Percentiles rank a stretch among this genome's conserved stretches.
phyloP scores from a whole-genome alignment of 2,888 invertebrate genomes.

The Latrodectus hesperus region DNA sequence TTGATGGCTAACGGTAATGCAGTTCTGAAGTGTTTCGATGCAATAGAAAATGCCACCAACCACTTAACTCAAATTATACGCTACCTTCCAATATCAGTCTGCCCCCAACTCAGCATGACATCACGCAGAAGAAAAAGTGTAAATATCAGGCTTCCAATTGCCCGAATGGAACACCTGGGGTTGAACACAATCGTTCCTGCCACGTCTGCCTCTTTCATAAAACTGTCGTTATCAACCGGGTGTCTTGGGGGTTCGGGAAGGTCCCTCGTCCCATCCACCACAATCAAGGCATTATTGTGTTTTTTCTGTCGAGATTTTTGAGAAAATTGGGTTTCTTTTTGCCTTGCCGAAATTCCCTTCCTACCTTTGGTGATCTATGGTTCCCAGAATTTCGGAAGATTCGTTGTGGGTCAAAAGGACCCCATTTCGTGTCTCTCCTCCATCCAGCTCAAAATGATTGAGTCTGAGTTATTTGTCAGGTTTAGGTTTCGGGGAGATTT shows the following conservation, averaged over 20 bases:
- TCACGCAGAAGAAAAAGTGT: conserved; percentile 53
- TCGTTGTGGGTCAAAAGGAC: conserved; percentile 29
- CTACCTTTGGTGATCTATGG: conserved; percentile 52
- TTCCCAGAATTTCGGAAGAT: conserved; percentile 15
- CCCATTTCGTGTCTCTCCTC: background rate
- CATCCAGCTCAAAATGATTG: conserved; percentile 44
- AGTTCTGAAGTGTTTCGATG: background rate
- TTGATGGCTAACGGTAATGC: too few species aligned
- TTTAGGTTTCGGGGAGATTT: conserved; percentile 44
- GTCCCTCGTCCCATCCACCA: conserved; percentile 19
- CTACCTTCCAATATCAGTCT: conserved; percentile 15
- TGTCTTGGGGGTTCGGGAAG: background rate
- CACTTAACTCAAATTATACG: conserved; percentile 48
- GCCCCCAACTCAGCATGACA: conserved; percentile 38
- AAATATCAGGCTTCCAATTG: conserved; percentile 59
- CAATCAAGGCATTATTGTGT: conserved; percentile 67
- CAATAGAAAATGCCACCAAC: conserved; percentile 15
- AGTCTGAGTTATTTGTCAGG: conserved; percentile 65
- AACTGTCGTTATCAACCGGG: conserved; percentile 44
- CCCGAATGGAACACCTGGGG: conserved; percentile 58
- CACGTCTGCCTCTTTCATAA: conserved; percentile 55
- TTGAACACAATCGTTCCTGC: conserved; percentile 31
- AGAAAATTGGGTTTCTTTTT: conserved; percentile 36
- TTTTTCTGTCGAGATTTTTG: conserved; percentile 6
- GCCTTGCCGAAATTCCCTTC: background rate